These are phyloP conservation scores for Mola mola DNA, from an alignment of 2,113 vertebrate genomes.

Conservation along the genomic window DNA sequence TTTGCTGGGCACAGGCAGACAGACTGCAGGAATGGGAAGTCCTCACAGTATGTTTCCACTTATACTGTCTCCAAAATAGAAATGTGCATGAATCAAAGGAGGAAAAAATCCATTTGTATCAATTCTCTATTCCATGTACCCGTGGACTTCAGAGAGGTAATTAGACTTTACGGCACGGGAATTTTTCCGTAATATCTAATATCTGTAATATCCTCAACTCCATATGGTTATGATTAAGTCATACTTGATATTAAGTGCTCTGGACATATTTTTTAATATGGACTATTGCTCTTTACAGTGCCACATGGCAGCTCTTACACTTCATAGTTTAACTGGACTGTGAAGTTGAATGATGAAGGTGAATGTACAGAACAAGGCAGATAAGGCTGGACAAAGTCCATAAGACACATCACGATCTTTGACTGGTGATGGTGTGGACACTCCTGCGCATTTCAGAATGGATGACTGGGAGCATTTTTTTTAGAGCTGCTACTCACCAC, in stretches of 20 bases:
- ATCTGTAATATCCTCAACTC: neutral
- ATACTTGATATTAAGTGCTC: neutral
- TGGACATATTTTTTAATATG: neutral
- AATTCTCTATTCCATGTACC: conserved; percentile 6
- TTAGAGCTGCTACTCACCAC: conserved; percentile 1
- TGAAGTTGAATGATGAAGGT: conserved; percentile 46
- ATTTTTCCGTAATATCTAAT: no score
- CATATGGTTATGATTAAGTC: conserved; percentile 4
- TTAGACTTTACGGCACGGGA: neutral
- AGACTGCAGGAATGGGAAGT: conserved; percentile 68
- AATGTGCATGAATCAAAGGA: conserved; percentile 39
- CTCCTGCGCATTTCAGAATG: conserved; percentile 3
- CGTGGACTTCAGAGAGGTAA: neutral
- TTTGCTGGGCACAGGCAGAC: conserved; percentile 27
- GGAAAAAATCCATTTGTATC: conserved; percentile 19
- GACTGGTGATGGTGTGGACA: neutral
- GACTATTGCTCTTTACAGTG: neutral
- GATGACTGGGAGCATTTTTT: conserved; percentile 1
- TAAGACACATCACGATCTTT: conserved; percentile 13
- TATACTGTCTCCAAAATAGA: conserved; percentile 32
- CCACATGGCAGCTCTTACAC: neutral
- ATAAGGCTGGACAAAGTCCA: conserved; percentile 63
- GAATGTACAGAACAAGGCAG: conserved; percentile 44
- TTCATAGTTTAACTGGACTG: conserved; percentile 24
- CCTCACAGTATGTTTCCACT: conserved; percentile 59